These are phyloP conservation scores for Petrocephalus microphthalmus DNA, from an alignment of 2,113 vertebrate genomes.

Conservation along the genomic window DNA sequence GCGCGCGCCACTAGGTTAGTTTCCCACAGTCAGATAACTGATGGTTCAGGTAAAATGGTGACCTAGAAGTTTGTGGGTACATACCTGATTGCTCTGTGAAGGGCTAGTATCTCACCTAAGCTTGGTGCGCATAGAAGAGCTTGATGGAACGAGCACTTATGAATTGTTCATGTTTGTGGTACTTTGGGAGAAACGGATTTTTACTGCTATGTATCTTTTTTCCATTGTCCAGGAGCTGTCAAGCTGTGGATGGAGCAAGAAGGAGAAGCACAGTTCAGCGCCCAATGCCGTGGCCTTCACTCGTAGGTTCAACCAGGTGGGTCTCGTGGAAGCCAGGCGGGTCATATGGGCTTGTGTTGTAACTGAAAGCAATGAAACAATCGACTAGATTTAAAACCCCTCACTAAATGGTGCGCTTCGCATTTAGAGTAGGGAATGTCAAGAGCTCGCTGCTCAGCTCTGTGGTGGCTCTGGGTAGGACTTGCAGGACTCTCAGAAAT, in stretches of 20 bases:
- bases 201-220: slow-evolving; percentile 4
- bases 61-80: neutral
- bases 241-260: slow-evolving; percentile 99
- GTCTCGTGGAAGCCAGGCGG: neutral
- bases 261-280: slow-evolving; percentile 94
- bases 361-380: neutral
- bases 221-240: slow-evolving; percentile 78
- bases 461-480: neutral
- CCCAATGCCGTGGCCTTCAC: slow-evolving; percentile 98
- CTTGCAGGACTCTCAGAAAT: neutral
- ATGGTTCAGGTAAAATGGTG: neutral
- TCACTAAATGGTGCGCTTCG: neutral
- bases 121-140: neutral
- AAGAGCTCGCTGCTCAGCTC: neutral
- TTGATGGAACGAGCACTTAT: neutral
- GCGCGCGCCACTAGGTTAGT: too few relatives aligned
- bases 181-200: neutral
- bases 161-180: neutral
- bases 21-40: neutral
- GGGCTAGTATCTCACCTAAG: neutral
- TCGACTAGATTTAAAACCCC: neutral
- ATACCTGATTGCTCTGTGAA: neutral
- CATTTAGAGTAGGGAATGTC: neutral
- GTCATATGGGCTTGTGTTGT: neutral
- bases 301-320: slow-evolving; percentile 87